Evolutionary conservation across 2,113 vertebrate species (phyloP).

Genomic region (Salvelinus sp.): DNA sequence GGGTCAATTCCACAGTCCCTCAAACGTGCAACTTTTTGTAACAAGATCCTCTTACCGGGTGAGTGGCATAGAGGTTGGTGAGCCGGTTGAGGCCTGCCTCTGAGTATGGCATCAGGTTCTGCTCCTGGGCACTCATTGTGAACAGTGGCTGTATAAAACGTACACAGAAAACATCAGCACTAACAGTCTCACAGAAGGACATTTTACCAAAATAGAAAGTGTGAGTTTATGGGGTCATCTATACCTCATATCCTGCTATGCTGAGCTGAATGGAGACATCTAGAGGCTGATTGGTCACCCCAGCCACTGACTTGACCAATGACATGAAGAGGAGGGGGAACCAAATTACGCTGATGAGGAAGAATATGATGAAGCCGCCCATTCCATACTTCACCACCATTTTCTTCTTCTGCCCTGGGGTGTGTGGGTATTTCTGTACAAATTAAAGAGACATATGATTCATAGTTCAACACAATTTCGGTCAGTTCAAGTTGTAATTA

Average conservation of each 20-base stretch:
- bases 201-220: neutral
- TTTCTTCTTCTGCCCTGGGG: slow-evolving; percentile 77
- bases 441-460: neutral
- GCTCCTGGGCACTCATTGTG: slow-evolving; percentile 76
- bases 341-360: slow-evolving; percentile 69
- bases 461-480: neutral
- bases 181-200: neutral
- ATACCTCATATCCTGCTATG: slow-evolving; percentile 72
- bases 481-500: neutral
- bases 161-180: slow-evolving; percentile 5
- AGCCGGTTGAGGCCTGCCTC: slow-evolving; percentile 57
- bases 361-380: slow-evolving; percentile 72
- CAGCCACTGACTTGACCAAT: slow-evolving; percentile 70
- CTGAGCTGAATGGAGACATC: slow-evolving; percentile 74
- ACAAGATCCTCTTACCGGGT: slow-evolving; percentile 52
- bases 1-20: neutral
- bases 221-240: neutral
- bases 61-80: slow-evolving; percentile 63
- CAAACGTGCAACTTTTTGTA: neutral
- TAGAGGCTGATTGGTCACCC: slow-evolving; percentile 70
- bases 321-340: slow-evolving; percentile 79
- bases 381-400: slow-evolving; percentile 72
- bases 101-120: slow-evolving; percentile 72
- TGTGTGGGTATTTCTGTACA: slow-evolving; percentile 76
- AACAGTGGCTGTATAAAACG: slow-evolving; percentile 68